These are phyloP conservation scores for Spea bombifrons DNA, from an alignment of 2,113 vertebrate species.

Conservation along the genomic window DNA sequence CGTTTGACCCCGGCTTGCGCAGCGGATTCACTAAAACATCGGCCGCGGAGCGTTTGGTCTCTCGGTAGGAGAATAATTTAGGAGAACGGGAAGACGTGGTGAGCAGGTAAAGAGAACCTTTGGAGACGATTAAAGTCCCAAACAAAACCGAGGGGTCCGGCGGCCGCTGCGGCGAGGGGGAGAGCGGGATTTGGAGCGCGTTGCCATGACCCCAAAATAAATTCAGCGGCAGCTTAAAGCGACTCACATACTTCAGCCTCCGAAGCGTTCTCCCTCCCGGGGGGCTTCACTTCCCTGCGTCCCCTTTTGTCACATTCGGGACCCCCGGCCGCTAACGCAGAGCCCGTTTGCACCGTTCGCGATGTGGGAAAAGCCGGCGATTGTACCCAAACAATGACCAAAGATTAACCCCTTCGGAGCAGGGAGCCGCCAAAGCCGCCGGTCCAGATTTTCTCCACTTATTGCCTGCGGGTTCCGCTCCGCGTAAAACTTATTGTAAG, in stretches of 20 bases:
- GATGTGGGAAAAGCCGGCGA: not conserved
- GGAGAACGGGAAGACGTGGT: conserved; percentile 42
- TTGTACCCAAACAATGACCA: not conserved
- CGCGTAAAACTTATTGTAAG: no score
- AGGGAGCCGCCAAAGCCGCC: no score
- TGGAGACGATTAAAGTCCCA: not conserved
- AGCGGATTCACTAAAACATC: not conserved
- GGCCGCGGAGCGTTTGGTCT: not conserved
- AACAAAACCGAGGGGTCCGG: not conserved
- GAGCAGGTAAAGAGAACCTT: conserved; percentile 29
- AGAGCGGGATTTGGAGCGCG: conserved; percentile 59
- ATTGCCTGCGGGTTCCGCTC: no score
- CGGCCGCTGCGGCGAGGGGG: conserved; percentile 15
- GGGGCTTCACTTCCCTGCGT: conserved; percentile 52
- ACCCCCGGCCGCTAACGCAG: conserved; percentile 39
- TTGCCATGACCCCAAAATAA: conserved; percentile 59
- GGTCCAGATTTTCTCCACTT: no score
- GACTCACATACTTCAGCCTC: conserved; percentile 54
- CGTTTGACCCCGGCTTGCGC: no score
- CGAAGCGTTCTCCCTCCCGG: conserved; percentile 52
- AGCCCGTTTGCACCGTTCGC: not conserved
- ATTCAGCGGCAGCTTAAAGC: conserved; percentile 57
- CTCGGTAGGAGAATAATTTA: conserved; percentile 16
- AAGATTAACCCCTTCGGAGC: conserved; percentile 1
- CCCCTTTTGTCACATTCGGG: conserved; percentile 30